Percentiles rank a stretch among this genome's conserved stretches.
Conservation (phyloP, 2,797 vertebrate genomes). For the Sebastes taczanowskii region DNA sequence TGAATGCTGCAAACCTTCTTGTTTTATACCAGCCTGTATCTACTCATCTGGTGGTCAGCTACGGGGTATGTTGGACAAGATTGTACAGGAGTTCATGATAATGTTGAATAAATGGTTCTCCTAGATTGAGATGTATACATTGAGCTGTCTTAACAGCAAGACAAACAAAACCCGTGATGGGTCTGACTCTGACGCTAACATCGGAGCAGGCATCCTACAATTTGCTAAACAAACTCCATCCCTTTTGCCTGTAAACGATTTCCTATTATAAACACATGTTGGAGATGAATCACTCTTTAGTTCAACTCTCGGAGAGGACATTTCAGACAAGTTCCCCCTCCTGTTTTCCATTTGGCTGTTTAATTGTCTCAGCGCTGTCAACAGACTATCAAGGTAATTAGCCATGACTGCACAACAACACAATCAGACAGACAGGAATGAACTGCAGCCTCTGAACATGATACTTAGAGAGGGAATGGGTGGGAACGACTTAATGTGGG, state of each 20-base stretch:
- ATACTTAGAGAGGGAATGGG: conserved; percentile 64
- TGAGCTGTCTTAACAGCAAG: conserved; percentile 20
- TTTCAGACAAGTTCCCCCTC: conserved; percentile 73
- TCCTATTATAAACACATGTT: conserved; percentile 74
- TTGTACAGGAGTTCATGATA: conserved; percentile 14
- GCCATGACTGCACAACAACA: conserved; percentile 79
- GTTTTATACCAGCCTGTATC: neutral
- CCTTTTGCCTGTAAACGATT: conserved; percentile 63
- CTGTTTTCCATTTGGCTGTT: conserved; percentile 78
- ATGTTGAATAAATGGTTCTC: conserved; percentile 9
- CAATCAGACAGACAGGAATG: conserved; percentile 72
- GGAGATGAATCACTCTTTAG: conserved; percentile 73
- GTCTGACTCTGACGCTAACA: conserved; percentile 33
- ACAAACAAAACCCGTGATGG: conserved; percentile 46
- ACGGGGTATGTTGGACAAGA: neutral
- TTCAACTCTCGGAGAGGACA: conserved; percentile 69
- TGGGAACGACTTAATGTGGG: conserved; percentile 56
- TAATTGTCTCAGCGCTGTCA: conserved; percentile 79
- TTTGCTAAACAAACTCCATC: conserved; percentile 69
- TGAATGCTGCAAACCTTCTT: neutral
- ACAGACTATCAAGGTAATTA: conserved; percentile 81
- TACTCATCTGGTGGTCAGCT: neutral
- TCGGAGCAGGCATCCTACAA: conserved; percentile 38
- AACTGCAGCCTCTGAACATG: conserved; percentile 72
- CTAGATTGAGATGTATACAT: conserved; percentile 23